These are phyloP conservation scores for Drosophila gunungcola DNA, from an alignment of 1,140 invertebrate species.

Conservation along the genomic window DNA sequence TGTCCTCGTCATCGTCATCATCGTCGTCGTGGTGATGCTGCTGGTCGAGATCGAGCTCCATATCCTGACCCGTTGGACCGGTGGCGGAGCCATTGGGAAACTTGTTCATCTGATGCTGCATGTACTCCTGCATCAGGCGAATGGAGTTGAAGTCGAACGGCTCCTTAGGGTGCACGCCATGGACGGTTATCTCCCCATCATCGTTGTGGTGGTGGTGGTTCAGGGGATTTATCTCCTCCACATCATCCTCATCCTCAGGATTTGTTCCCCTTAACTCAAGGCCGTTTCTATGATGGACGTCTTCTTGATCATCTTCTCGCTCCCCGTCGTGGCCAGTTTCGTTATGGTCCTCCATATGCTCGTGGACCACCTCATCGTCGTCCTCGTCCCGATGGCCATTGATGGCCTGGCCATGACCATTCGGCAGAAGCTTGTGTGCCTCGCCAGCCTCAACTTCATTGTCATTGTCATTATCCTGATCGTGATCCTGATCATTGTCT, in stretches of 20 bases:
- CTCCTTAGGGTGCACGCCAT: constrained; percentile 46
- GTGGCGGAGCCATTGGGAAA: constrained; percentile 57
- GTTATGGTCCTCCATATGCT: constrained; percentile 21
- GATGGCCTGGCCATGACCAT: constrained; percentile 38
- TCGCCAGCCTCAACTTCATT: neutral
- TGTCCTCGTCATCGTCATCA: constrained; percentile 68
- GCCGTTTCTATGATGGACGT: constrained; percentile 11
- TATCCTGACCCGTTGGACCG: constrained; percentile 21
- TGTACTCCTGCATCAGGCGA: constrained; percentile 80
- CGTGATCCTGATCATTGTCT: constrained; percentile 39
- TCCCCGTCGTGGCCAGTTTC: neutral
- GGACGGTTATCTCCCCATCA: constrained; percentile 61
- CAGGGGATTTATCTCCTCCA: constrained; percentile 22
- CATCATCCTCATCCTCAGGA: constrained; percentile 6
- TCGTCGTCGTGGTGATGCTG: constrained; percentile 40
- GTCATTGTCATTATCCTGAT: neutral
- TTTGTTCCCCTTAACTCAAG: neutral
- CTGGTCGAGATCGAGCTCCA: constrained; percentile 37
- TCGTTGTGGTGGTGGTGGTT: constrained; percentile 27
- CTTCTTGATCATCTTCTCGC: neutral
- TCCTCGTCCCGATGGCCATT: constrained; percentile 43
- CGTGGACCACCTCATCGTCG: constrained; percentile 13
- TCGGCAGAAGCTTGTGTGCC: constrained; percentile 26
- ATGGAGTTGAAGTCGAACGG: constrained; percentile 75
- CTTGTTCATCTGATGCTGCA: constrained; percentile 81